Percentiles rank a stretch among this genome's conserved stretches.
These are phyloP conservation scores for Echeneis naucrates DNA, from an alignment of 2,797 vertebrate species.

Conservation along the genomic window DNA sequence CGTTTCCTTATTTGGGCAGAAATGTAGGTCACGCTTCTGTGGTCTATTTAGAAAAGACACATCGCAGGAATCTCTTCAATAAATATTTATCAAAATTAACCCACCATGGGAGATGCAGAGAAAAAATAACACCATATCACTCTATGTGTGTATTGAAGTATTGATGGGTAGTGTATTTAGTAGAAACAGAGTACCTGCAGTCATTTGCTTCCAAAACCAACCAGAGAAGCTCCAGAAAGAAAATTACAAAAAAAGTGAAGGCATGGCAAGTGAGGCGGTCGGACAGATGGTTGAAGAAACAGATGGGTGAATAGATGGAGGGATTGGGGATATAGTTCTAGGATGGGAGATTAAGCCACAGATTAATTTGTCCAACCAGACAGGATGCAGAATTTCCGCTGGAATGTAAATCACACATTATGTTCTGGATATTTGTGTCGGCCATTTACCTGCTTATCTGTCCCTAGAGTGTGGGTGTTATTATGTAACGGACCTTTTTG, in stretches of 20 bases:
- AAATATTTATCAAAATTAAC: conserved; percentile 27
- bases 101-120: conserved; percentile 26
- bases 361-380: conserved; percentile 70
- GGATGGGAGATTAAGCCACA: conserved; percentile 59
- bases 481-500: conserved; percentile 15
- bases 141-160: neutral
- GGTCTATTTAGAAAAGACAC: conserved; percentile 28
- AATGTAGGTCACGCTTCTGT: conserved; percentile 41
- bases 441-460: conserved; percentile 50
- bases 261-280: neutral
- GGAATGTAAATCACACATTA: conserved; percentile 49
- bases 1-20: conserved; percentile 26
- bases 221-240: neutral
- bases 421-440: conserved; percentile 31
- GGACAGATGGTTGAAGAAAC: conserved; percentile 61
- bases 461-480: neutral
- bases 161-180: too few species aligned
- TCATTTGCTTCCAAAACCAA: neutral
- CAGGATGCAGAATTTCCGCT: conserved; percentile 39
- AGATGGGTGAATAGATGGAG: conserved; percentile 58
- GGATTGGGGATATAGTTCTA: conserved; percentile 58
- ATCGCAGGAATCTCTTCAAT: conserved; percentile 6
- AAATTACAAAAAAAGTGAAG: neutral
- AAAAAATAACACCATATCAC: conserved; percentile 9
- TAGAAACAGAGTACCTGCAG: neutral